Percentiles rank a stretch among this genome's conserved stretches.
phyloP scores from a whole-genome alignment of 1,140 invertebrate genomes.

The Chrysomallon squamiferum region DNA sequence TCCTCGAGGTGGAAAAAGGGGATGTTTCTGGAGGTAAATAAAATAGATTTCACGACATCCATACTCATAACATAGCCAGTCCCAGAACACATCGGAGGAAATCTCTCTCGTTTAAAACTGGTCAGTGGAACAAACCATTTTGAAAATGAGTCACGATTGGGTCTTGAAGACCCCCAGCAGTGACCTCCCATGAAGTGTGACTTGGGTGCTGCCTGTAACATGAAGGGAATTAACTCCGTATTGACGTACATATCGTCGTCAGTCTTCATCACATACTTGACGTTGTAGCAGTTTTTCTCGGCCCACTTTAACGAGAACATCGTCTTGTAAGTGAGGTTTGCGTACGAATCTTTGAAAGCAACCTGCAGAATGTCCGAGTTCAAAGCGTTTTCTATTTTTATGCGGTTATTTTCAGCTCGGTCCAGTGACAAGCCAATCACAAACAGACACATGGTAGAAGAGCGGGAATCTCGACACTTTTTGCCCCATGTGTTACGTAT shows the following conservation, averaged over 20 bases:
- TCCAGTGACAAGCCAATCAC: slow-evolving; percentile 15
- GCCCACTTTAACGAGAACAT: slow-evolving; percentile 85
- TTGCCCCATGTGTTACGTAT: slow-evolving; percentile 20
- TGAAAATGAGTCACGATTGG: slow-evolving; percentile 44
- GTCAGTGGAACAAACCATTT: slow-evolving; percentile 60
- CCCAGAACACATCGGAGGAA: slow-evolving; percentile 62
- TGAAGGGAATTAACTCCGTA: slow-evolving; percentile 65
- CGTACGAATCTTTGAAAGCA: slow-evolving; percentile 47
- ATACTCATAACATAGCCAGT: slow-evolving; percentile 60
- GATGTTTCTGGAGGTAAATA: slow-evolving; percentile 36
- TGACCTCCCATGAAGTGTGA: slow-evolving; percentile 20
- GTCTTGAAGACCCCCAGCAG: slow-evolving; percentile 35
- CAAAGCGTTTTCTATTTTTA: slow-evolving; percentile 66
- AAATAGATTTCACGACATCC: slow-evolving; percentile 50
- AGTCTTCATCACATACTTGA: slow-evolving; percentile 81
- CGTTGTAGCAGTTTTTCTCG: slow-evolving; percentile 69
- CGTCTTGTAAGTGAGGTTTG: slow-evolving; percentile 66
- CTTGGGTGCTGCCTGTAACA: slow-evolving; percentile 24
- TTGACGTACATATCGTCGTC: slow-evolving; percentile 89
- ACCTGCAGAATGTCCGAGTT: slow-evolving; percentile 43
- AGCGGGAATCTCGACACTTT: slow-evolving; percentile 5
- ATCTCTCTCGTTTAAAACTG: slow-evolving; percentile 49
- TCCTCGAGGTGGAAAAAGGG: slow-evolving; percentile 60
- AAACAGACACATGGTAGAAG: slow-evolving; percentile 14
- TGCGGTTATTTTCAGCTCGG: slow-evolving; percentile 8